phyloP scores from a whole-genome alignment of 2,888 invertebrate genomes.

The Strigamia crassipes region DNA sequence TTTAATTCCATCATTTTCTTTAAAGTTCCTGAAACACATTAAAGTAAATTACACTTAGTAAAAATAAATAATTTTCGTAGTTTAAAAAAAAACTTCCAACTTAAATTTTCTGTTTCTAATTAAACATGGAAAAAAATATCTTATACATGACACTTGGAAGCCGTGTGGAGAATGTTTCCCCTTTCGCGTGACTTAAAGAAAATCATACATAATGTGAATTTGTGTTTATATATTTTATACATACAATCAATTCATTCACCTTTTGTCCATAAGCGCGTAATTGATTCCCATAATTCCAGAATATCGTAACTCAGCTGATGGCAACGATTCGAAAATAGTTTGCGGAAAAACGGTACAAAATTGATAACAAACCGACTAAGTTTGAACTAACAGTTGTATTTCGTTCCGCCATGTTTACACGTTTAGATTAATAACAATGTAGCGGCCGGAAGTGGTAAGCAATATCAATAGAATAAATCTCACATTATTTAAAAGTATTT shows the following conservation, averaged over 20 bases:
- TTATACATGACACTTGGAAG: not conserved
- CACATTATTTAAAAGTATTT: not conserved
- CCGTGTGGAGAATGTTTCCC: not conserved
- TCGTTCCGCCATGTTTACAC: not conserved
- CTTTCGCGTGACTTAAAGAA: not conserved
- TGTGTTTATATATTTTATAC: no score
- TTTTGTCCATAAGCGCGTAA: not conserved
- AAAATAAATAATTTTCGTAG: not conserved
- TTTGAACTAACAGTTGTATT: not conserved
- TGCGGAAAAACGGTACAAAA: not conserved
- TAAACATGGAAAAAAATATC: not conserved
- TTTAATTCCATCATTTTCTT: conserved; percentile 8
- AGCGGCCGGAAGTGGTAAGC: conserved; percentile 2
- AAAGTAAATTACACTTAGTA: not conserved
- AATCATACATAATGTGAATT: not conserved
- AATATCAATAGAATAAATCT: conserved; percentile 2
- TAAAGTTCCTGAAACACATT: conserved; percentile 11
- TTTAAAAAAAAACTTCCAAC: not conserved
- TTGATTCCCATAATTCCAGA: not conserved
- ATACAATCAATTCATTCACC: not conserved
- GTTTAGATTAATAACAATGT: not conserved
- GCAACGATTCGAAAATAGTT: not conserved
- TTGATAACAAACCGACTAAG: not conserved
- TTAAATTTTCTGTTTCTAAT: not conserved
- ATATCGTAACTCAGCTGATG: not conserved